Conservation (phyloP, 2,888 invertebrate genomes). For the Blastobasis lacticolella region DNA sequence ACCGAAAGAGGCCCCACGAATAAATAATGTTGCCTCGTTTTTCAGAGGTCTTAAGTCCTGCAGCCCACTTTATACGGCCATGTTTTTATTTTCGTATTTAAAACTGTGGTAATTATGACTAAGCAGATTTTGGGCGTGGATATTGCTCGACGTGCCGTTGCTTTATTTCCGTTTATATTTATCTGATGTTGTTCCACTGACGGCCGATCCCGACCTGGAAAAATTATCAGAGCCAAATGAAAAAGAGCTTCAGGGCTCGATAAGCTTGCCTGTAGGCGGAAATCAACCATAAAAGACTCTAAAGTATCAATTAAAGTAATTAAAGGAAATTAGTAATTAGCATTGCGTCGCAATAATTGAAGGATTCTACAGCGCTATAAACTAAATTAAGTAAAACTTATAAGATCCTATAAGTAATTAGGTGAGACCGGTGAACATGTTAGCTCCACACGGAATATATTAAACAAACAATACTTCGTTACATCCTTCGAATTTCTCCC, state of each 20-base stretch:
- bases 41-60: conserved; percentile 63
- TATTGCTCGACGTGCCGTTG: conserved; percentile 15
- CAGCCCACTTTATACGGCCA: conserved; percentile 47
- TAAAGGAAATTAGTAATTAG: no score
- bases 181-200: no score
- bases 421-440: background rate
- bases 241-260: no score
- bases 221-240: no score
- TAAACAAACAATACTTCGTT: conserved; percentile 7
- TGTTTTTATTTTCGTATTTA: conserved; percentile 56
- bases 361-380: no score
- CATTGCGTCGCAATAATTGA: no score
- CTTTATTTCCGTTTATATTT: no score
- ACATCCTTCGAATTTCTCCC: conserved; percentile 8
- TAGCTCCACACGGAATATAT: conserved; percentile 2
- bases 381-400: no score
- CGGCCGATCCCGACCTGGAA: no score
- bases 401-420: conserved; percentile 2
- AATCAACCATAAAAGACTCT: no score
- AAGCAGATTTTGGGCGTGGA: conserved; percentile 39
- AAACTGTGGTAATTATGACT: conserved; percentile 61
- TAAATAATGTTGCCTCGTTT: conserved; percentile 65
- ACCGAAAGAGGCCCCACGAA: conserved; percentile 53
- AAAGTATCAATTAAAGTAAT: no score
- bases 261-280: no score